phyloP scores from a whole-genome alignment of 2,113 vertebrate genomes.

The Aldabrachelys gigantea region DNA sequence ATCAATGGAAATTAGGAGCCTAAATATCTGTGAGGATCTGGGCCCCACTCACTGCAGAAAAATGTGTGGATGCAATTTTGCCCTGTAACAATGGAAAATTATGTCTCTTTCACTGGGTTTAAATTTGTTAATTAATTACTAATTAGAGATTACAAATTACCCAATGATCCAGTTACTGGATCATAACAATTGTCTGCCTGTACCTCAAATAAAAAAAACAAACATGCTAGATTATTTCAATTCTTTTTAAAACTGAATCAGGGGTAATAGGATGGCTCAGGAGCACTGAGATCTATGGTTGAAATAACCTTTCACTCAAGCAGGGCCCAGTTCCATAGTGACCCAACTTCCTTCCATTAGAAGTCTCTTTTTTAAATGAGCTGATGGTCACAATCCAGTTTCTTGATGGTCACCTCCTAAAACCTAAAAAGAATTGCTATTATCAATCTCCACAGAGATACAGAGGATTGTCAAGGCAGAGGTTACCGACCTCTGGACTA shows the following conservation, averaged over 20 bases:
- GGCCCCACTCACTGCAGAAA: not conserved
- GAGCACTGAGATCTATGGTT: not conserved
- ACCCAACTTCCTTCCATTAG: slow-evolving; percentile 8
- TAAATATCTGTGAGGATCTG: not conserved
- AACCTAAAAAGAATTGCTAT: not conserved
- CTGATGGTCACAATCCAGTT: not conserved
- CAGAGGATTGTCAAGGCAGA: not conserved
- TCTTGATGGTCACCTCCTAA: slow-evolving; percentile 3
- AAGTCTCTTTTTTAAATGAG: not conserved
- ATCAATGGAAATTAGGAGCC: not conserved
- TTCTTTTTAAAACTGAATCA: not conserved
- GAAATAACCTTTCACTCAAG: not conserved
- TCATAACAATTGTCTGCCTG: not conserved
- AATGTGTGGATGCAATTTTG: not conserved
- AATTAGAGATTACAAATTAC: not conserved
- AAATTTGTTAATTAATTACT: not conserved
- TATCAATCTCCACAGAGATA: not conserved
- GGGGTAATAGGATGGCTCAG: not conserved
- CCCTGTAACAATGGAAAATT: not conserved
- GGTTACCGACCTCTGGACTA: not conserved
- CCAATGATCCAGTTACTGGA: not conserved
- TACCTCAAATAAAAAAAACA: not conserved
- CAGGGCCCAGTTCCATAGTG: not conserved
- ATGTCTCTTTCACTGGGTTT: not conserved
- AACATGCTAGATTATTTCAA: not conserved